Evolutionary conservation across 2,113 vertebrate species (phyloP).

Genomic region (Chelonoidis abingdonii): DNA sequence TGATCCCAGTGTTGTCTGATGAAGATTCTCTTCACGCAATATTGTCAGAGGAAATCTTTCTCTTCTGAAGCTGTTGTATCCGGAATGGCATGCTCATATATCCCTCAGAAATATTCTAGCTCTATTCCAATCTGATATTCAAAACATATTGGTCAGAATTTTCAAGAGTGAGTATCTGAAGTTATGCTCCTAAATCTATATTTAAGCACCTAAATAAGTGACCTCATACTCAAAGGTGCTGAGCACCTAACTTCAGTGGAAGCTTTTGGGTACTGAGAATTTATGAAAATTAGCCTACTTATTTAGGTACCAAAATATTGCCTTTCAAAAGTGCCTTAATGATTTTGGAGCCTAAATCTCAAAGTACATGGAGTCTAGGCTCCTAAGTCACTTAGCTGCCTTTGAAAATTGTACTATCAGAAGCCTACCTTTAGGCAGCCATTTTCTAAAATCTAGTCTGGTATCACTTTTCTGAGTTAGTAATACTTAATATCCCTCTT

Average conservation of each 20-base stretch:
- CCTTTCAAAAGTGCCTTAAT: not conserved
- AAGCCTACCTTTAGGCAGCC: not conserved
- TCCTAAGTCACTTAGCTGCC: not conserved
- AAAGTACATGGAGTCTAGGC: not conserved
- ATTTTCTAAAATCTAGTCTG: not conserved
- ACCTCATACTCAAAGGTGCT: not conserved
- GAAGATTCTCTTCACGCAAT: not conserved
- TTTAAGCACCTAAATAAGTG: not conserved
- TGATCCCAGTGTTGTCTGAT: not conserved
- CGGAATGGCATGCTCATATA: not conserved
- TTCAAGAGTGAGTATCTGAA: not conserved
- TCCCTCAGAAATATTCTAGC: not conserved
- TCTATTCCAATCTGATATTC: not conserved
- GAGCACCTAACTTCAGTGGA: not conserved
- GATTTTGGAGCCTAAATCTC: not conserved
- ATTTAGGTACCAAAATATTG: not conserved
- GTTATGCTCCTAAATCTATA: not conserved
- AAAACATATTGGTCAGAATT: not conserved
- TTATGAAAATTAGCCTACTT: not conserved
- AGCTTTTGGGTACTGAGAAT: not conserved
- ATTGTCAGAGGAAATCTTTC: not conserved
- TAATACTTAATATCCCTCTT: not conserved
- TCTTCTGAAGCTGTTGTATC: not conserved
- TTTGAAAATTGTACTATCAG: not conserved
- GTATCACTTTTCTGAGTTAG: not conserved